A percentile compares a stretch with the other conserved stretches of the same genome.
Evolutionary conservation across 2,113 vertebrate genomes (phyloP).

Genomic region (Pseudopipra pipra): DNA sequence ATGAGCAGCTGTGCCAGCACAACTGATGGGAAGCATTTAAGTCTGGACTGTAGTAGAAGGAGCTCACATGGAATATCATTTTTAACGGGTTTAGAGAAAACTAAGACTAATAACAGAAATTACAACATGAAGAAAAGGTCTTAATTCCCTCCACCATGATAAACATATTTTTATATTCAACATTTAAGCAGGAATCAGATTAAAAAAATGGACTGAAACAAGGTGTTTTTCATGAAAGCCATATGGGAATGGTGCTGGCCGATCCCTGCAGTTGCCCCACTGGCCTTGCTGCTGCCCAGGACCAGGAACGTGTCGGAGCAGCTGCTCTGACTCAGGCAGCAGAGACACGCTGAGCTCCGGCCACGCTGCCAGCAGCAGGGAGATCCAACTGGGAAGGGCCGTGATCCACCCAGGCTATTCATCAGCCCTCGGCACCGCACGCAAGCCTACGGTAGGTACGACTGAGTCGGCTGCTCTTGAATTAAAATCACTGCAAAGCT

Average conservation of each 20-base stretch:
- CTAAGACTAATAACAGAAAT: not conserved
- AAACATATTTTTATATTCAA: not conserved
- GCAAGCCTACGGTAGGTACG: not conserved
- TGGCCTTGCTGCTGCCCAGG: not conserved
- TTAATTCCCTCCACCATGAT: not conserved
- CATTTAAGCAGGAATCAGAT: not conserved
- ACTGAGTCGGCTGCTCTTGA: not conserved
- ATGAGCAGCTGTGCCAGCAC: not conserved
- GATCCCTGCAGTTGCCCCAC: not conserved
- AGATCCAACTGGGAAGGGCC: not conserved
- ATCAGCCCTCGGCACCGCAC: not conserved
- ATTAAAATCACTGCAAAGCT: not conserved
- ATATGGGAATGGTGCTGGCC: not conserved
- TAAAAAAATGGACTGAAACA: not conserved
- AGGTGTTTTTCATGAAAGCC: not conserved
- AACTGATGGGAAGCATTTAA: not conserved
- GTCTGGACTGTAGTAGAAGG: not conserved
- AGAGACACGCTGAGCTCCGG: accelerated
- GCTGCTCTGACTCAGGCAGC: not conserved
- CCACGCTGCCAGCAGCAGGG: not conserved
- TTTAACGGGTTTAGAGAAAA: not conserved
- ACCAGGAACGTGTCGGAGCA: not conserved
- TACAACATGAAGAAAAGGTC: not conserved
- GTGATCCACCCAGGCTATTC: not conserved
- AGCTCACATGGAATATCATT: not conserved